Evolutionary conservation across 2,797 vertebrate species (phyloP).

Genomic region (Euphonia xanthogaster): DNA sequence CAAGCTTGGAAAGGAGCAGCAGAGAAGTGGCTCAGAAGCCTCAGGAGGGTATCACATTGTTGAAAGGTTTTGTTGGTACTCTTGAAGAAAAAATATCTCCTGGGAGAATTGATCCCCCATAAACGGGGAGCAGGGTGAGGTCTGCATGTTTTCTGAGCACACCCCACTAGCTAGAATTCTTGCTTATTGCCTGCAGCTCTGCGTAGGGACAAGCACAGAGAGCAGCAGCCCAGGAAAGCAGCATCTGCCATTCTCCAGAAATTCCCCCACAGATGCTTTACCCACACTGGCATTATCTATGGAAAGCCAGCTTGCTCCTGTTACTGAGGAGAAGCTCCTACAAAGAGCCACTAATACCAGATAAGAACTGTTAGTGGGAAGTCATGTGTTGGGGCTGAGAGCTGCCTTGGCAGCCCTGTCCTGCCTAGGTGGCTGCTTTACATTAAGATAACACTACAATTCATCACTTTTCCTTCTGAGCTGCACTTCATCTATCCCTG

Average conservation of each 20-base stretch:
- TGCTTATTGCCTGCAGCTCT: background rate
- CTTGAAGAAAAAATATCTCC: rapidly evolving
- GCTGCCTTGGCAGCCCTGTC: background rate
- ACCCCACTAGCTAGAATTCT: background rate
- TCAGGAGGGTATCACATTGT: rapidly evolving
- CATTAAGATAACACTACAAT: background rate
- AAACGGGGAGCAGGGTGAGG: background rate
- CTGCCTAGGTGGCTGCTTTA: background rate
- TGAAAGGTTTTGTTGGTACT: background rate
- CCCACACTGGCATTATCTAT: background rate
- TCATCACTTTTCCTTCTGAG: background rate
- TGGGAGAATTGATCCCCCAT: background rate
- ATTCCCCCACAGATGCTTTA: background rate
- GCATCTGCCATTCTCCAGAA: background rate
- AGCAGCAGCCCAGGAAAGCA: background rate
- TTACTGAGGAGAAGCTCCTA: background rate
- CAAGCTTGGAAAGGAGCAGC: background rate
- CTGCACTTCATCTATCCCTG: background rate
- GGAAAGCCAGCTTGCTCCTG: background rate
- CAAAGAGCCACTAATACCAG: background rate
- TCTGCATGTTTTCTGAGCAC: background rate
- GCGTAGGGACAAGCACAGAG: background rate
- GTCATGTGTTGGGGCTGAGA: background rate
- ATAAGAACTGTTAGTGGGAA: background rate
- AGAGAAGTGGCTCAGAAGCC: background rate